Conservation (phyloP, 2,797 vertebrate species). For the Aplochiton taeniatus region DNA sequence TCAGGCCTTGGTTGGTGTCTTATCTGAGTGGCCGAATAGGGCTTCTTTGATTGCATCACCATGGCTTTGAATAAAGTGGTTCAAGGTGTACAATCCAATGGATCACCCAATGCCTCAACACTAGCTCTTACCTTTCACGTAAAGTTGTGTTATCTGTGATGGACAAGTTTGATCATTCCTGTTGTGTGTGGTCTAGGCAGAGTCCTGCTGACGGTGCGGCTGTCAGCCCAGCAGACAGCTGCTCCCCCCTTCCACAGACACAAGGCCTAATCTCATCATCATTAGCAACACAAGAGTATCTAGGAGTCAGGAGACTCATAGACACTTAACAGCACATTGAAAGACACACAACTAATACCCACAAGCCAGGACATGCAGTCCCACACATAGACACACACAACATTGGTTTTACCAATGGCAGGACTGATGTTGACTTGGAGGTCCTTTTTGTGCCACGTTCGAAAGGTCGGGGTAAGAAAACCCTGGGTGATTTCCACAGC, state of each 20-base stretch:
- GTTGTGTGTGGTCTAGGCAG: conserved; percentile 3
- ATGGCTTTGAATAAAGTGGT: no score
- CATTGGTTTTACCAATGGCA: background rate
- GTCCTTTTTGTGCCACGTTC: no score
- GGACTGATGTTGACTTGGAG: no score
- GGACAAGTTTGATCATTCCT: background rate
- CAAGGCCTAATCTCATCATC: conserved; percentile 9
- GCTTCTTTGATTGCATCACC: no score
- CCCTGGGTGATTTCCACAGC: conserved; percentile 55
- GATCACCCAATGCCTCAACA: no score
- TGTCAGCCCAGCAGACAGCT: conserved; percentile 43
- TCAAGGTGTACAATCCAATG: no score
- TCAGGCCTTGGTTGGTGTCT: background rate
- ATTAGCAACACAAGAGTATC: conserved; percentile 14
- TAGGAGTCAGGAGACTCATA: conserved; percentile 1
- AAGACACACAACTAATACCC: background rate
- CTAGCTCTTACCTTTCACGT: no score
- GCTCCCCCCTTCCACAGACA: conserved; percentile 11
- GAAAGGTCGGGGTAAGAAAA: conserved; percentile 12
- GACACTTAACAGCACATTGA: conserved; percentile 6
- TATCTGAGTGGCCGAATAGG: no score
- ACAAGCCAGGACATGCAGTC: conserved; percentile 3
- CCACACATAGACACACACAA: conserved; percentile 1
- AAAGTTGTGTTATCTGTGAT: conserved; percentile 19
- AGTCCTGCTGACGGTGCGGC: conserved; percentile 5